Base-by-base conservation (phyloP, 2,888 invertebrate genomes). In the Luperina nickerlii region DNA sequence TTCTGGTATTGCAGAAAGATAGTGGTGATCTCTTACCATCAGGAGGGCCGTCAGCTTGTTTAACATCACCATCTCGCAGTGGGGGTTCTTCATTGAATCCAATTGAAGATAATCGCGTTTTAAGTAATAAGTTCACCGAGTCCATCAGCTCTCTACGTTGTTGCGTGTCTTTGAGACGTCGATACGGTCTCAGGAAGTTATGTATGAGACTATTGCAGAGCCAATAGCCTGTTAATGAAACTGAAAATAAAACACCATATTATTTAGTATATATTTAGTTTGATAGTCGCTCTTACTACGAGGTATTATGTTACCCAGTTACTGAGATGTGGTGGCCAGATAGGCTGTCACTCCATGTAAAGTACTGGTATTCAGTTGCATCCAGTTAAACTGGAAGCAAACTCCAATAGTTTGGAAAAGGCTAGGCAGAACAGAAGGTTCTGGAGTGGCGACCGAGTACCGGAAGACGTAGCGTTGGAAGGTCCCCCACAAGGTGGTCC, bases 101-200 rank as follows among this genome's bases (percentile, higher is more conserved):
- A 20, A 1, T 5, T 65, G 38, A 20, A 38, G 65, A 24, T 20
- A 65, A 38, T 38, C 65, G 65, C 20, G 9, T 38, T 20, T 65
- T 65, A 24, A 65, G 32, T 38, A 38, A 11, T 0, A 38, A 18
- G 27, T 76, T 77, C 15, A 78, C 42, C 4, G 24, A 65, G 0
- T 6, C 15, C n/a, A 78, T 0, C 18, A 76, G 60, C 2, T 76
- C 76, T n/a, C 20, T 20, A 13, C 75, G 60, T 11, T 48, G 9
- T 2, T 7, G 2, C 0, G 60, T 76, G 20, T 38, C n/a, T n/a
- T 48, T 75, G 8, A 76, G 76, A n/a, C 76, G 76, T n/a, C 45
- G 76, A 11, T 32, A 76, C 15, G 76, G 76, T n/a, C 76, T n/a
- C 7, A 76, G 9, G 45, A 76, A 76, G 9, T 45, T 45, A 15